Evolutionary conservation across 2,888 invertebrate genomes (phyloP).

Genomic region (Coecobrya sp.): DNA sequence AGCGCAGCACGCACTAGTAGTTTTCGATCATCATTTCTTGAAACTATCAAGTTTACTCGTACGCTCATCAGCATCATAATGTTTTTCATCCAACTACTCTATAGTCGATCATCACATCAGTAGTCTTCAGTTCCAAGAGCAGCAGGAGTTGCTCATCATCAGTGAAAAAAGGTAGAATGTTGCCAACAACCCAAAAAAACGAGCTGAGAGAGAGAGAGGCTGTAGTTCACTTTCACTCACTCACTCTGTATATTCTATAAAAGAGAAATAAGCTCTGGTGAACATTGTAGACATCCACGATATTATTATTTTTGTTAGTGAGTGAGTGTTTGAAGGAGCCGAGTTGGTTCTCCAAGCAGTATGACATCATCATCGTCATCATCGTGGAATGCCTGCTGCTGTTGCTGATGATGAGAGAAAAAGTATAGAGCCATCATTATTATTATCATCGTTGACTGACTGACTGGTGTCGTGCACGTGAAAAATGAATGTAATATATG

Average conservation of each 20-base stretch:
- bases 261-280: slow-evolving; percentile 10
- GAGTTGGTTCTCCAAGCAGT: slow-evolving; percentile 12
- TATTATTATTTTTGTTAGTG: slow-evolving; percentile 33
- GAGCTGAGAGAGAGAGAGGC: background rate
- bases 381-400: background rate
- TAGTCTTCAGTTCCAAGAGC: slow-evolving; percentile 15
- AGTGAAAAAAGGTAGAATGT: slow-evolving; percentile 35
- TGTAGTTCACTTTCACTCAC: slow-evolving; percentile 45
- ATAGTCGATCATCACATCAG: slow-evolving; percentile 14
- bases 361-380: slow-evolving; percentile 35
- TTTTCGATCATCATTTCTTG: slow-evolving; percentile 21
- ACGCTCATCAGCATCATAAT: slow-evolving; percentile 28
- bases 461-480: slow-evolving; percentile 58
- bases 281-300: background rate
- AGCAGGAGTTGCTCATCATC: slow-evolving; percentile 37
- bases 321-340: slow-evolving; percentile 20
- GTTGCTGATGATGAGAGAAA: slow-evolving; percentile 53
- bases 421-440: slow-evolving; percentile 50
- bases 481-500: slow-evolving; percentile 66
- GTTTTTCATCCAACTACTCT: slow-evolving; percentile 16
- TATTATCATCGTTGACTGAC: slow-evolving; percentile 62
- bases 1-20: slow-evolving; percentile 15
- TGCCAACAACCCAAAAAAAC: slow-evolving; percentile 27
- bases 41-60: slow-evolving; percentile 28
- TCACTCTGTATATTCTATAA: slow-evolving; percentile 3